Base-by-base conservation (phyloP, 2,113 vertebrate species). In the Mola mola region DNA sequence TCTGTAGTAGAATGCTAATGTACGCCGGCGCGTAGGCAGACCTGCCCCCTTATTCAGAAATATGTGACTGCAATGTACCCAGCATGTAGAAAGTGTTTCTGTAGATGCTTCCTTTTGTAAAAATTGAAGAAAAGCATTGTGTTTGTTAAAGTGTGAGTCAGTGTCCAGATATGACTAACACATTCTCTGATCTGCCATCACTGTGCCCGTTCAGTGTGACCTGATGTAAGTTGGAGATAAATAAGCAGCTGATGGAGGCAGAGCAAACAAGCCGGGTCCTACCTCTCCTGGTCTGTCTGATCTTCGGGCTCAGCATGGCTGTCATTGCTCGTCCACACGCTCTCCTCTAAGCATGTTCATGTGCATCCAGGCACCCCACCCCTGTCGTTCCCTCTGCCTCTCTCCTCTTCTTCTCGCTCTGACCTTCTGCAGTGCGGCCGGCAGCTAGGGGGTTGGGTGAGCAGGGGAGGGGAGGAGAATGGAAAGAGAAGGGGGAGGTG, bases 261-360 rank as follows among this genome's bases (percentile, higher is more conserved):
- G 40, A 57, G 41, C 31, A 9, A 47, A 48, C 25, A 86, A 42
- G 56, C 36, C 1, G 8, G 24, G 40, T 65, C 92, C 91, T 90
- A 96, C 96, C 95, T 94, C 93, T 92, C 84, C 94, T 78, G 87
- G 92, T 92, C 89, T 95, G 95, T 89, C 93, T 88, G 91, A 95
- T 93, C 92, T 93, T 95, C 47, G 95, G 95, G 87, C 94, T 97
- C 90, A 96, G 93, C 95, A 96, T 96, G 84, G 91, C 83, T 92
- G 89, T 84, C 88, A 87, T 89, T 63, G 85, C 75, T 82, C 56
- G 58, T 69, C 34, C 40, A 8, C 72, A 6, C 56, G 44, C 69
- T 57, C 53, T 76, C 78, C 84, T 40, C 72, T 88, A 82, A 59
- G 85, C 92, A 89, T 87, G 79, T 72, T 83, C 79, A 2, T 83